These are phyloP conservation scores for Phocides pigmalion DNA, from an alignment of 1,140 invertebrate species.

Conservation along the genomic window DNA sequence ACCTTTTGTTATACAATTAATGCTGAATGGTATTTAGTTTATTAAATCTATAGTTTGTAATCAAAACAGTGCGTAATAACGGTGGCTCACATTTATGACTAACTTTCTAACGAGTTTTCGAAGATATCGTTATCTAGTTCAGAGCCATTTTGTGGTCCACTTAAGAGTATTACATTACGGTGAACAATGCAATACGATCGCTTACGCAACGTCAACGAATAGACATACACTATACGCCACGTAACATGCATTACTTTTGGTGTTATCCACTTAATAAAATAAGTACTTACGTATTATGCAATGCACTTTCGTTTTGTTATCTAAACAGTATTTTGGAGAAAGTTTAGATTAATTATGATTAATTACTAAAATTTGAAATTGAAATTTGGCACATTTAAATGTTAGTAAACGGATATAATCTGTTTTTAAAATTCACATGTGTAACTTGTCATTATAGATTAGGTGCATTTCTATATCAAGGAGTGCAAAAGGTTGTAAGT, in stretches of 20 bases:
- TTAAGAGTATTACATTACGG: slow-evolving; percentile 36
- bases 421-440: too few relatives aligned
- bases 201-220: slow-evolving; percentile 51
- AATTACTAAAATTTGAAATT: too few relatives aligned
- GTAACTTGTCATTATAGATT: too few relatives aligned
- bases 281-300: slow-evolving; percentile 33
- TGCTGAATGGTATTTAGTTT: neutral
- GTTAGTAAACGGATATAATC: too few relatives aligned
- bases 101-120: slow-evolving; percentile 12
- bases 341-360: too few relatives aligned
- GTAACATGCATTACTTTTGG: slow-evolving; percentile 52
- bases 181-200: slow-evolving; percentile 47
- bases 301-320: slow-evolving; percentile 68
- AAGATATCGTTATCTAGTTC: neutral
- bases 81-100: neutral
- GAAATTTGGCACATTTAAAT: too few relatives aligned
- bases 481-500: too few relatives aligned
- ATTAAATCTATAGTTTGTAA: neutral
- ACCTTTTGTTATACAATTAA: neutral
- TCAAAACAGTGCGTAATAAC: neutral
- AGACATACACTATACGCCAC: slow-evolving; percentile 38
- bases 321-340: slow-evolving; percentile 46
- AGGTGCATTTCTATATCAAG: too few relatives aligned
- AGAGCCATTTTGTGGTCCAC: slow-evolving; percentile 6
- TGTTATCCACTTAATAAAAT: slow-evolving; percentile 60